These are phyloP conservation scores for Cryptocephalus moraei DNA, from an alignment of 2,888 invertebrate species.

Conservation along the genomic window DNA sequence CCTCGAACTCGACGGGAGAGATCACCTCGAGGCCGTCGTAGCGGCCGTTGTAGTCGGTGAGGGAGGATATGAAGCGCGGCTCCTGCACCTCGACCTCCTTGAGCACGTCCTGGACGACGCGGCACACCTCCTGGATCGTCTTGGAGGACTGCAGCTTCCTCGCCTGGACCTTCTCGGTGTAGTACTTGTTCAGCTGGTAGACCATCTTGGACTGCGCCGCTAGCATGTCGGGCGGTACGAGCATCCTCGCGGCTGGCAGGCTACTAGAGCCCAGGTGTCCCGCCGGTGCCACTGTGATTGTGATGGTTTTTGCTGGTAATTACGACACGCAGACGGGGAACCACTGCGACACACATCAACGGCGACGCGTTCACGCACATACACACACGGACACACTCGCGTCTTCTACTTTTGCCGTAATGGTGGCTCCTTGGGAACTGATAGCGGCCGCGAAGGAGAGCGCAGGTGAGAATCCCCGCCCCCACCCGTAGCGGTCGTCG, in stretches of 20 bases:
- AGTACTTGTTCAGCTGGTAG: slow-evolving; percentile 78
- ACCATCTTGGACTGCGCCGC: slow-evolving; percentile 90
- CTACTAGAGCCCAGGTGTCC: slow-evolving; percentile 26
- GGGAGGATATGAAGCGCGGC: slow-evolving; percentile 68
- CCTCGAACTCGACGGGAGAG: slow-evolving; percentile 72
- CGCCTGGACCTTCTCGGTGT: slow-evolving; percentile 63
- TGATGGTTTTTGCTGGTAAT: slow-evolving; percentile 10
- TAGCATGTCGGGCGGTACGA: slow-evolving; percentile 88
- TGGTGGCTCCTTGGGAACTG: too few relatives aligned
- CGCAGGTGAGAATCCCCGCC: too few relatives aligned
- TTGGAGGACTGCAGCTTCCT: slow-evolving; percentile 62
- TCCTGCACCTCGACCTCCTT: slow-evolving; percentile 80
- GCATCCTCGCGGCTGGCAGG: slow-evolving; percentile 49
- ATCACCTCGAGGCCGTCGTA: slow-evolving; percentile 71
- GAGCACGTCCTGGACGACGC: slow-evolving; percentile 71
- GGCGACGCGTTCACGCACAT: too few relatives aligned
- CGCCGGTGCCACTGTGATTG: slow-evolving; percentile 26
- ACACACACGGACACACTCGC: too few relatives aligned
- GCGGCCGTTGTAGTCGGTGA: slow-evolving; percentile 63
- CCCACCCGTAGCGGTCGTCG: too few relatives aligned
- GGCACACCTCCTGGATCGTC: slow-evolving; percentile 65
- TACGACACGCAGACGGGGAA: too few relatives aligned
- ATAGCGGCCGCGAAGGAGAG: too few relatives aligned
- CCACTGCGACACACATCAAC: too few relatives aligned
- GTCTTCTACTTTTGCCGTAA: too few relatives aligned